Conservation (phyloP, 2,888 invertebrate species). For the Desoria tigrina region DNA sequence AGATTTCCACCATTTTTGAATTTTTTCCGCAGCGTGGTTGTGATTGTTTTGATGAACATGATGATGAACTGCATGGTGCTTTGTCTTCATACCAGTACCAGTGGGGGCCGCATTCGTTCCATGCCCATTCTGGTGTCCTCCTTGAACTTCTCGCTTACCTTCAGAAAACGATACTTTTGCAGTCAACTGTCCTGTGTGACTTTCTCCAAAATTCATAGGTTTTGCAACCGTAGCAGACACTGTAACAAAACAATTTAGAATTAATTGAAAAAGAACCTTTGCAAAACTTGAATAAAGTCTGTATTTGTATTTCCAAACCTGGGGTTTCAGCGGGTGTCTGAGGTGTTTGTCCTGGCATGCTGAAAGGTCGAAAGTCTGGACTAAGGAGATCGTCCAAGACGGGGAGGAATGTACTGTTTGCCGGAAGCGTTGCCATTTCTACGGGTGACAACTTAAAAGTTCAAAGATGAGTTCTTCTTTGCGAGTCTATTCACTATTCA, state of each 20-base stretch:
- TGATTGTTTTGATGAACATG: slow-evolving; percentile 5
- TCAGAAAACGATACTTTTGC: neutral
- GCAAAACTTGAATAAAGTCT: no score
- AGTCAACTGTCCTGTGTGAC: slow-evolving; percentile 14
- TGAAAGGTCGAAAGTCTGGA: slow-evolving; percentile 50
- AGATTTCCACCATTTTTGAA: slow-evolving; percentile 51
- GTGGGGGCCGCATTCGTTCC: no score
- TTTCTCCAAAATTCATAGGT: slow-evolving; percentile 3
- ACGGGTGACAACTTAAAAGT: no score
- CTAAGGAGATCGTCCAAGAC: slow-evolving; percentile 48
- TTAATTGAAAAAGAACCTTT: no score
- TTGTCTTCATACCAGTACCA: slow-evolving; percentile 7
- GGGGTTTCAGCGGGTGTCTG: slow-evolving; percentile 41
- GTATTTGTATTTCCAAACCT: no score
- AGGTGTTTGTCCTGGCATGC: slow-evolving; percentile 48
- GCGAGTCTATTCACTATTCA: no score
- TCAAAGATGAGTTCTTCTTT: no score
- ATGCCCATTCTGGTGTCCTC: neutral
- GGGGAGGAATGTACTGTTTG: slow-evolving; percentile 51
- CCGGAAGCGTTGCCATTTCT: slow-evolving; percentile 34
- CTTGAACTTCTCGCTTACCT: neutral
- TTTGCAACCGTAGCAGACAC: slow-evolving; percentile 5
- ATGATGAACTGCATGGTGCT: neutral
- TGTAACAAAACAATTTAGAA: no score
- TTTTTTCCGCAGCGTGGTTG: slow-evolving; percentile 41